Evolutionary conservation across 2,888 invertebrate species (phyloP).

Genomic region (Heteromurus nitidus): DNA sequence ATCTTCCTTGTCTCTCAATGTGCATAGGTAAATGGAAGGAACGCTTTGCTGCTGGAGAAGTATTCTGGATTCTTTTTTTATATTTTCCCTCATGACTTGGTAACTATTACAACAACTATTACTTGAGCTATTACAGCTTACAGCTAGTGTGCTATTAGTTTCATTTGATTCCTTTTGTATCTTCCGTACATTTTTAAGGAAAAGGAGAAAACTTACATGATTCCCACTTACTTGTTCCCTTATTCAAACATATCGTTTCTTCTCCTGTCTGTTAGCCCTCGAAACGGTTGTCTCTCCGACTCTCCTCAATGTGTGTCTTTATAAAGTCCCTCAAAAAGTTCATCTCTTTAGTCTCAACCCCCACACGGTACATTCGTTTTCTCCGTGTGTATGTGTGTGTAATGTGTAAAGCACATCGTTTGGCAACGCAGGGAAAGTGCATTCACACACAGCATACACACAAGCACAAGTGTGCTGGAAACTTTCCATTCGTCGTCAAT

Average conservation of each 20-base stretch:
- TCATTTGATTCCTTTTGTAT: slow-evolving; percentile 60
- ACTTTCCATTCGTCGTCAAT: slow-evolving; percentile 51
- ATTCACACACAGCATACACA: neutral
- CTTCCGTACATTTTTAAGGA: slow-evolving; percentile 16
- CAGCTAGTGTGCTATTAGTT: slow-evolving; percentile 52
- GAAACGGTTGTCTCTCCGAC: slow-evolving; percentile 14
- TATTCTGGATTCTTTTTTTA: neutral
- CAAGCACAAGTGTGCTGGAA: slow-evolving; percentile 13
- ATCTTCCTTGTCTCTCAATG: neutral
- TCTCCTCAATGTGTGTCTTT: slow-evolving; percentile 2
- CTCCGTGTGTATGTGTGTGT: neutral
- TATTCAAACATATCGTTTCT: slow-evolving; percentile 25
- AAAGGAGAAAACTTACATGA: slow-evolving; percentile 10
- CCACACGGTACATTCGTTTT: neutral
- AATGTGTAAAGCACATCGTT: neutral
- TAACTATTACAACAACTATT: slow-evolving; percentile 42
- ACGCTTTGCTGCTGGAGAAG: no score
- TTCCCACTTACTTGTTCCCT: slow-evolving; percentile 32
- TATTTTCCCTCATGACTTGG: slow-evolving; percentile 29
- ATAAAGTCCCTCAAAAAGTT: slow-evolving; percentile 13
- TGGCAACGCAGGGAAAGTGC: no score
- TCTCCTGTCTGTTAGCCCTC: slow-evolving; percentile 30
- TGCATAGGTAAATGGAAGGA: neutral
- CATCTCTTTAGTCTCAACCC: neutral
- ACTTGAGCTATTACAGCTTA: slow-evolving; percentile 54